Base-by-base conservation (phyloP, 2,888 invertebrate species). In the Sarcophaga variegata region DNA sequence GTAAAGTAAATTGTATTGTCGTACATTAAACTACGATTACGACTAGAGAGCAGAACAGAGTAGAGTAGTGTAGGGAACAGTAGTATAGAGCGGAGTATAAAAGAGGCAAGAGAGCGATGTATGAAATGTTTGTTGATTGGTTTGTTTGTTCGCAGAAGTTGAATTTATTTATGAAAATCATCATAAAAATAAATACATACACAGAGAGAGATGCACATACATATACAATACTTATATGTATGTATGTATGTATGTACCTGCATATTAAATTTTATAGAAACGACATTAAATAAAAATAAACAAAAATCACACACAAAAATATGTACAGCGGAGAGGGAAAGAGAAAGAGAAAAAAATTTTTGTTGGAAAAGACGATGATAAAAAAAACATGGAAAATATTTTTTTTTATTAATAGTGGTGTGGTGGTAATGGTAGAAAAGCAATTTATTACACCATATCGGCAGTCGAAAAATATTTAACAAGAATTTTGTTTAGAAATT, bases 111-210 rank as follows among this genome's bases (percentile, higher is more conserved):
- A 54, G 14, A 54, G 69, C 27, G 8, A 72, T 37, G 47, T 66
- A 72, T 37, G 59, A 72, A 69, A 70, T 54, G 17, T 54, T 54
- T 54, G 54, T 54, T 14, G 14, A 54, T 54, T 78, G 45, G 60
- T 63, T 59, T 83, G 81, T 59, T 72, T 27, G 69, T 78, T 79
- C 70, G 66, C 70, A 71, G 37, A 37, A 70, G 83, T 85, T 86
- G 78, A 86, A 83, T 83, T 88, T 37, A 37, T 37, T 37, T 83
- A 86, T 86, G 84, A 88, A 85, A 88, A 81, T 71, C 81, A 77
- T 85, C 67, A 81, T 72, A 81, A 77, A 37, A 71, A 81, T 67
- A 69, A 69, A 79, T 72, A 74, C 37, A 74, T 4, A 76, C 37
- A 27, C 66, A 77, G 25, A 20, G 10, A 14, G 6, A 3, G n/a